Conservation (phyloP, 2,888 invertebrate species). For the Alloplasta piceator region DNA sequence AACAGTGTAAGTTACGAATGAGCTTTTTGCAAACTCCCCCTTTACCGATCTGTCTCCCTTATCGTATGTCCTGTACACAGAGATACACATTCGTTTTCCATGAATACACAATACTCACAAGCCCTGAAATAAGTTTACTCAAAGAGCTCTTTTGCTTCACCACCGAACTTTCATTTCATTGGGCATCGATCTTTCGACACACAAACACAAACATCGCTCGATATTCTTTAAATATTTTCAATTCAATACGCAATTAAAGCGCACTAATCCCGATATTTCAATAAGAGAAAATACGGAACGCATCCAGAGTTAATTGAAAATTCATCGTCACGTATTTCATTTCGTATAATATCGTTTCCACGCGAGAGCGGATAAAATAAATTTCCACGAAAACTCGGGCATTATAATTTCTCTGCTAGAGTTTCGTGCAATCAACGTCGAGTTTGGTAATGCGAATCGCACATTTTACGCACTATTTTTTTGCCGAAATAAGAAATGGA, state of each 20-base stretch:
- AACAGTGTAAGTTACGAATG: no score
- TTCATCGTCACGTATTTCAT: conserved; percentile 9
- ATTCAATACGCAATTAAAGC: not conserved
- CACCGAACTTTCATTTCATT: not conserved
- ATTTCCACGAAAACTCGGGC: not conserved
- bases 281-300: not conserved
- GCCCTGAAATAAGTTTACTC: not conserved
- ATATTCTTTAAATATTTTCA: not conserved
- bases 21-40: conserved; percentile 26
- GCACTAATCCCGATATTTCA: not conserved
- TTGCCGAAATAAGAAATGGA: no score
- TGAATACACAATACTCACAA: conserved; percentile 4
- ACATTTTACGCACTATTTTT: no score
- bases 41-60: conserved; percentile 7
- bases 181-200: not conserved
- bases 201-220: not conserved
- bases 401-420: not conserved
- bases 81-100: not conserved
- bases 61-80: conserved; percentile 4
- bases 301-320: conserved; percentile 3
- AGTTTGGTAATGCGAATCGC: not conserved
- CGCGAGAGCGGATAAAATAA: not conserved
- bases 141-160: not conserved
- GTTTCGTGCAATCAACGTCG: not conserved
- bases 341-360: conserved; percentile 9